These are phyloP conservation scores for Dermolepida albohirtum DNA, from an alignment of 2,888 invertebrate species.

Conservation along the genomic window DNA sequence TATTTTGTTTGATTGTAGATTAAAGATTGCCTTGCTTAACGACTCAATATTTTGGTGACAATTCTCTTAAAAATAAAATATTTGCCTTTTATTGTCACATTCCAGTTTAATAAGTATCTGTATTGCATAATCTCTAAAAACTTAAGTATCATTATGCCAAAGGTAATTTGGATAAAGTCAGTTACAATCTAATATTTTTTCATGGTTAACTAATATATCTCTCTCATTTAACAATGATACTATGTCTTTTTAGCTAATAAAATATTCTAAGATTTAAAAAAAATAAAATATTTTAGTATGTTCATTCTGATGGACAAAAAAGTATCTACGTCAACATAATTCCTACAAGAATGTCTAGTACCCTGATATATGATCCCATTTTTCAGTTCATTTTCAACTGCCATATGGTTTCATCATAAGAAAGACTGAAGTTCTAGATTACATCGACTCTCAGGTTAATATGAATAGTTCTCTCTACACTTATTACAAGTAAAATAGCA, in stretches of 20 bases:
- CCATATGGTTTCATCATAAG: not conserved
- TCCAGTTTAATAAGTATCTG: too few species aligned
- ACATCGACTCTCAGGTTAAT: slow-evolving; percentile 1
- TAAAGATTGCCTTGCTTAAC: too few species aligned
- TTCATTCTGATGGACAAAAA: slow-evolving; percentile 8
- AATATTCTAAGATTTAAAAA: slow-evolving; percentile 15
- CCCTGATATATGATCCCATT: slow-evolving; percentile 38
- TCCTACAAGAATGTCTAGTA: slow-evolving; percentile 29
- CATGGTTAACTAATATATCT: not conserved
- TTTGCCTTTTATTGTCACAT: too few species aligned
- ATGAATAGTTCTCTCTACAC: not conserved
- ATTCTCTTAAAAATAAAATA: too few species aligned
- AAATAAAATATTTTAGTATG: slow-evolving; percentile 13
- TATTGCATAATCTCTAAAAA: too few species aligned
- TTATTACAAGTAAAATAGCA: slow-evolving; percentile 11
- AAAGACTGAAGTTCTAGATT: slow-evolving; percentile 2
- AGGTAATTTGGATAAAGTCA: too few species aligned
- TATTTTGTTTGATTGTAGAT: too few species aligned
- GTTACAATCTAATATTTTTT: too few species aligned
- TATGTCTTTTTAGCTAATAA: slow-evolving; percentile 9
- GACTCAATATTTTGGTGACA: too few species aligned
- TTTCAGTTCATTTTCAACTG: slow-evolving; percentile 23
- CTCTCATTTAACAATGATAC: slow-evolving; percentile 5
- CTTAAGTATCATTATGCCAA: too few species aligned
- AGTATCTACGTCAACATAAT: slow-evolving; percentile 7